A percentile compares a stretch with the other conserved stretches of the same genome.
These are phyloP conservation scores for Macrobrachium nipponense DNA, from an alignment of 1,140 invertebrate species.

Conservation along the genomic window DNA sequence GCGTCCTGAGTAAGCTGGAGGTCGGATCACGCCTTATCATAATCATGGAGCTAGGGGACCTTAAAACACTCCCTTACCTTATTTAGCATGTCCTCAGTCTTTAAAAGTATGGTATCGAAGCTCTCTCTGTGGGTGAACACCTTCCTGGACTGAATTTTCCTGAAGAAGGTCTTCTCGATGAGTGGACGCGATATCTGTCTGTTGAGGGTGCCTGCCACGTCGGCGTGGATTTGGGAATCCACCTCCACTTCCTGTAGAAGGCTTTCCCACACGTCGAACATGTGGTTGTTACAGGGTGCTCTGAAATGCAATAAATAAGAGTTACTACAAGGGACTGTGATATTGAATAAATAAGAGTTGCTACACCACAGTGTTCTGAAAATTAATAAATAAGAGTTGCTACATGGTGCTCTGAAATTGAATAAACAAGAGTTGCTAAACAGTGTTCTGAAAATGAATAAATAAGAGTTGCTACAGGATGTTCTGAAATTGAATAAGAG, in stretches of 20 bases:
- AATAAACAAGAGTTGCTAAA: too few species aligned
- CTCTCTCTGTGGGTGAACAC: conserved; percentile 90
- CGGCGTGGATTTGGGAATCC: conserved; percentile 89
- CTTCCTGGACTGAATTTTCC: conserved; percentile 93
- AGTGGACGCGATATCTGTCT: conserved; percentile 90
- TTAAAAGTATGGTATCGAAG: conserved; percentile 88
- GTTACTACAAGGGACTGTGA: too few species aligned
- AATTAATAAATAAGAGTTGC: too few species aligned
- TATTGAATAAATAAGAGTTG: too few species aligned
- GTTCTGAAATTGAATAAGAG: too few species aligned
- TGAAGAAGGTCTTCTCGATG: conserved; percentile 88
- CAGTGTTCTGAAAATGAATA: too few species aligned
- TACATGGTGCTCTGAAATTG: too few species aligned
- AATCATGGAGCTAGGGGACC: too few species aligned
- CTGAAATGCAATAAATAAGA: conserved; percentile 67
- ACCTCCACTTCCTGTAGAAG: conserved; percentile 92
- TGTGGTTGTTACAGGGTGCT: conserved; percentile 81
- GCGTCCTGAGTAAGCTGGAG: too few species aligned
- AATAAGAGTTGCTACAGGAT: too few species aligned
- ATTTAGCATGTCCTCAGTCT: conserved; percentile 88
- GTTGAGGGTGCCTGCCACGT: conserved; percentile 77
- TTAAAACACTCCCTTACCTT: conserved; percentile 74
- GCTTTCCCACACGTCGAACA: conserved; percentile 92
- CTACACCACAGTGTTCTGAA: too few species aligned
- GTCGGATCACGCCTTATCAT: too few species aligned